Base-by-base conservation (phyloP, 2,113 vertebrate species). In the Hucho hucho region DNA sequence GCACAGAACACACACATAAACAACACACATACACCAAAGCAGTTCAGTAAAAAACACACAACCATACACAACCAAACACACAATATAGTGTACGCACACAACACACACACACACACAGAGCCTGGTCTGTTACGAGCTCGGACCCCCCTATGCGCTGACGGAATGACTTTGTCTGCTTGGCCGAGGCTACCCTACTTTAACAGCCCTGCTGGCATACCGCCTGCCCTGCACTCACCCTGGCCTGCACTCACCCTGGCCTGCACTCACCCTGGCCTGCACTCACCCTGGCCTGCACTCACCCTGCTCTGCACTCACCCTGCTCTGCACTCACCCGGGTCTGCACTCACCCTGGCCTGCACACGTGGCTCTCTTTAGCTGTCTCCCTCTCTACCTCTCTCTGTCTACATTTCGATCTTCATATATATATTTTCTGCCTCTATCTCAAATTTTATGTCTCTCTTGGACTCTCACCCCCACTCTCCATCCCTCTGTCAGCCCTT, bases 101-200 rank as follows among this genome's bases (percentile, higher is more conserved):
- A 32, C 32, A 6, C 29, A 32, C 29, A 32, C 1, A 37, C 6
- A 37, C 1, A 37, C 1, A 37, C 6, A 2, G 37, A 11, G 37
- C 7, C 7, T 25, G 28, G 28, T 22, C 18, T 0, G 58, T 20
- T 22, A 61, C 9, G 18, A 11, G 24, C 28, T 64, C 65, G 18
- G 32, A 69, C 66, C 25, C 65, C 71, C 43, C 46, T 37, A 61
- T 43, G 64, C 26, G 6, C 49, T 80, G 84, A 81, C 75, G 16
- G 13, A 74, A 65, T 78, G 79, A 77, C 86, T 91, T 87, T 69
- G 77, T 90, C 81, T 85, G 79, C 77, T 61, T 78, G 83, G 82
- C 85, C 79, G 70, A 80, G 84, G 78, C 68, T 9, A 88, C 70
- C 89, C 90, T 91, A 88, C 84, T 92, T 93, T 85, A 76, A 43